Percentiles rank a stretch among this genome's conserved stretches.
These are phyloP conservation scores for Drosophila kanekoi DNA, from an alignment of 2,888 invertebrate genomes.

Conservation along the genomic window DNA sequence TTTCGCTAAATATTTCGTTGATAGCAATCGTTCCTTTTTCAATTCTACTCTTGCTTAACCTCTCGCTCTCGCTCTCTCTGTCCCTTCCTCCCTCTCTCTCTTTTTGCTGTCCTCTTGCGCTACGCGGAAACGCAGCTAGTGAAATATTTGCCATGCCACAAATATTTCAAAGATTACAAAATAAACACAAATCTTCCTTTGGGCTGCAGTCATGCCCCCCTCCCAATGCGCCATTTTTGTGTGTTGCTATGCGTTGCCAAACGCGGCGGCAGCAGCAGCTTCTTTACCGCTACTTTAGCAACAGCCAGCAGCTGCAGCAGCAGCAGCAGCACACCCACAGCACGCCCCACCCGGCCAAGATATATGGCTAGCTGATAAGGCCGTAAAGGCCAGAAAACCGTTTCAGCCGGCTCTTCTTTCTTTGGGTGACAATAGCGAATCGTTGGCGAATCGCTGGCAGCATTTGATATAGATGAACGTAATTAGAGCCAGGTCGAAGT, in stretches of 20 bases:
- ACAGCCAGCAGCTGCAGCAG: conserved; percentile 39
- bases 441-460: not conserved
- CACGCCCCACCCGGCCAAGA: conserved; percentile 35
- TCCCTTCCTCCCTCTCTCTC: conserved; percentile 1
- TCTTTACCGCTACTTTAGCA: conserved; percentile 63
- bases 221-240: conserved; percentile 55
- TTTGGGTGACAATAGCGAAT: conserved; percentile 53
- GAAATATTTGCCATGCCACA: conserved; percentile 80
- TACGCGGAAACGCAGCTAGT: conserved; percentile 68
- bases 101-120: conserved; percentile 15
- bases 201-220: conserved; percentile 30
- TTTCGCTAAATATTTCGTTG: conserved; percentile 70
- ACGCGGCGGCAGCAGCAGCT: conserved; percentile 28
- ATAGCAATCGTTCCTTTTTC: conserved; percentile 54
- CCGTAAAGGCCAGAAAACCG: conserved; percentile 34
- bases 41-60: conserved; percentile 12
- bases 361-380: conserved; percentile 55
- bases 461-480: conserved; percentile 37
- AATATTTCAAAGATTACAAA: conserved; percentile 79
- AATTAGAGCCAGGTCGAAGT: conserved; percentile 49
- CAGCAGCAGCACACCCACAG: conserved; percentile 53
- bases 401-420: conserved; percentile 28
- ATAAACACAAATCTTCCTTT: conserved; percentile 76
- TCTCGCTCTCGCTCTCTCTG: not conserved
- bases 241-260: conserved; percentile 24